Base-by-base conservation (phyloP, 2,888 invertebrate genomes). In the Cataglyphis albicans region DNA sequence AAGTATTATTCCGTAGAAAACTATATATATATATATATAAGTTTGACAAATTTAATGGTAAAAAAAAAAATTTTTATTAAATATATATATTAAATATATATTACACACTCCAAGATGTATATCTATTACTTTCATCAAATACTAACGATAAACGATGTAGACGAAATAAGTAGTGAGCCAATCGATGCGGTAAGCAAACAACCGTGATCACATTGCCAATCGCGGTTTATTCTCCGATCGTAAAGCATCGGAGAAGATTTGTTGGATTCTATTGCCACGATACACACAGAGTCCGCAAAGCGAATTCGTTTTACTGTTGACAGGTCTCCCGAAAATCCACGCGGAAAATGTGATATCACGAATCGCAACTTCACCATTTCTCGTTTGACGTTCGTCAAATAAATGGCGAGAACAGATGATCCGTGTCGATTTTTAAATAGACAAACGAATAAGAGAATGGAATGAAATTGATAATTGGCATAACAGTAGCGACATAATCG, bases 151-250 rank as follows among this genome's bases (percentile, higher is more conserved):
- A 32, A 78, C 29, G 21, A 76, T 35, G 15, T 29, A 29, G 29
- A 9, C 21, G 21, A 70, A 1, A 29, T 29, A 65, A 68, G 41
- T n/a, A 65, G 38, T 1, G 21, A 68, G 12, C 15, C 21, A 41
- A 78, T 70, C 57, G 57, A 78, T 70, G 21, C 3, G 18, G 18
- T 65, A 29, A 76, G 44, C 18, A 78, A 78, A 70, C 41, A 76
- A n/a, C 12, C 38, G 12, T 52, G 52, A 2, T 41, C n/a, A 52
- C 12, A 55, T 57, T 18, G 29, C 72, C 32, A 21, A 32, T 41
- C 18, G 59, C 59, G 41, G 18, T 44, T 78, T 78, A 70, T 78
- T 29, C 52, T 29, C 15, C 41, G 55, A 78, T 44, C 70, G 57
- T 44, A 78, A 78, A 78, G 70, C 18, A 70, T 59, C 57, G 44